Base-by-base conservation (phyloP, 2,797 vertebrate species). In the Hyperoplus lanceolatus region DNA sequence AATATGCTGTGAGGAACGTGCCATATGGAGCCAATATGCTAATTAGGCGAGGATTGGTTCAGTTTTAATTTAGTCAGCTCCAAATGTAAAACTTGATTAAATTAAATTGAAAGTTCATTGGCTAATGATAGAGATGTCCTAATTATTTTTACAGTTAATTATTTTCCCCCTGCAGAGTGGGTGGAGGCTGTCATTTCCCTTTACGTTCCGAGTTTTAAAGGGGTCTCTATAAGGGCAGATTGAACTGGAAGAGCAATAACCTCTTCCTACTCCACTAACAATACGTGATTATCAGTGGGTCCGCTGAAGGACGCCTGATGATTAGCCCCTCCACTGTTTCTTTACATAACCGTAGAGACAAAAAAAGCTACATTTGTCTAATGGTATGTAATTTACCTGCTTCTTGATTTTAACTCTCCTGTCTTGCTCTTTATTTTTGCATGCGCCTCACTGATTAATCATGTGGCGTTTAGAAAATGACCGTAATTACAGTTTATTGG, bases 231-330 rank as follows among this genome's bases (percentile, higher is more conserved):
- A 38, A 55, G 74, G 72, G 73, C 80, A 81, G 82, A 88, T 84
- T 84, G 87, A 83, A 66, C 57, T 12, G 16, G 38, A 53, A 38
- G 83, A 57, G 79, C 73, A 59, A 10, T 81, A 83, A 92, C 85
- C 89, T 21, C 21, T 55, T 11, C 6, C 4, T 0, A 54, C 76
- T 79, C 11, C 36, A 0, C 4, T 39, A 70, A 93, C 91, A 92
- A 90, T 87, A 29, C 56, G 0, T 59, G 77, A 89, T 89, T 85
- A 92, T 86, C 76, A 86, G 82, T 81, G 87, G 84, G 86, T 88
- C 61, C 9, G 57, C 70, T 78, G 82, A 88, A 77, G 71, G 77
- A 42, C 38, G 64, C 55, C n/a, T 29, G 80, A 73, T 82, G 84
- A 91, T 90, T 81, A 84, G 56, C 13, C 53, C 83, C 81, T 82